These are phyloP conservation scores for Ctenochaetus hawaiiensis DNA, from an alignment of 2,797 vertebrate genomes.

Conservation along the genomic window DNA sequence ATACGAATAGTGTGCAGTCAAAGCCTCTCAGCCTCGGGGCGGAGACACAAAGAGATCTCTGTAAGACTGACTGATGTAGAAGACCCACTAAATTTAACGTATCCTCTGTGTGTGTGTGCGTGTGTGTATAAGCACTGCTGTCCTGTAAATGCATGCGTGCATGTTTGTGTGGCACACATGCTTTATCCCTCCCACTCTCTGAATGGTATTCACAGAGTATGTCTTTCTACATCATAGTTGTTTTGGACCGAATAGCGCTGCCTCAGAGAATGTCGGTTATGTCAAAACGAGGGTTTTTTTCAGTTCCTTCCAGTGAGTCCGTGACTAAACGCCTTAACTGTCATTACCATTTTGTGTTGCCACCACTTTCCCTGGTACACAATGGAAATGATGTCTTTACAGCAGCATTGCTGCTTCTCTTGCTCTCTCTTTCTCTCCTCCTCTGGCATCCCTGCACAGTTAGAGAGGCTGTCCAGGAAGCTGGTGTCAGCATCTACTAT, in stretches of 20 bases:
- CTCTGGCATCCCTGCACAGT: conserved; percentile 53
- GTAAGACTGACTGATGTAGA: conserved; percentile 18
- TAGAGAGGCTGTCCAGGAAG: conserved; percentile 64
- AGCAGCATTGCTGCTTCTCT: conserved; percentile 46
- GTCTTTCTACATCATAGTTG: conserved; percentile 30
- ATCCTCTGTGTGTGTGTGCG: conserved; percentile 10
- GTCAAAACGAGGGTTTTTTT: conserved; percentile 51
- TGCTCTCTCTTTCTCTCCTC: conserved; percentile 50
- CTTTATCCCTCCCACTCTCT: conserved; percentile 10
- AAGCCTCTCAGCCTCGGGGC: conserved; percentile 22
- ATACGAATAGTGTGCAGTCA: conserved; percentile 37
- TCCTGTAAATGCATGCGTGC: neutral
- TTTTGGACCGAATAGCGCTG: conserved; percentile 32
- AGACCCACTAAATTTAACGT: conserved; percentile 1
- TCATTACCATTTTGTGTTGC: conserved; percentile 78
- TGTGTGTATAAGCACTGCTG: neutral
- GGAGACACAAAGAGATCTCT: conserved; percentile 32
- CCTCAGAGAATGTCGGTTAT: conserved; percentile 43
- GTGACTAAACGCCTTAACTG: conserved; percentile 77
- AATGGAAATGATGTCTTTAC: conserved; percentile 72
- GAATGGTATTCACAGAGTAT: conserved; percentile 12
- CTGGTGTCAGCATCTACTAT: conserved; percentile 53
- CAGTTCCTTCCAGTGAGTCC: conserved; percentile 57
- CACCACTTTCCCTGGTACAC: conserved; percentile 67
- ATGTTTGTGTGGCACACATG: conserved; percentile 1